Base-by-base conservation (phyloP, 1,140 invertebrate genomes). In the Amphibalanus amphitrite region DNA sequence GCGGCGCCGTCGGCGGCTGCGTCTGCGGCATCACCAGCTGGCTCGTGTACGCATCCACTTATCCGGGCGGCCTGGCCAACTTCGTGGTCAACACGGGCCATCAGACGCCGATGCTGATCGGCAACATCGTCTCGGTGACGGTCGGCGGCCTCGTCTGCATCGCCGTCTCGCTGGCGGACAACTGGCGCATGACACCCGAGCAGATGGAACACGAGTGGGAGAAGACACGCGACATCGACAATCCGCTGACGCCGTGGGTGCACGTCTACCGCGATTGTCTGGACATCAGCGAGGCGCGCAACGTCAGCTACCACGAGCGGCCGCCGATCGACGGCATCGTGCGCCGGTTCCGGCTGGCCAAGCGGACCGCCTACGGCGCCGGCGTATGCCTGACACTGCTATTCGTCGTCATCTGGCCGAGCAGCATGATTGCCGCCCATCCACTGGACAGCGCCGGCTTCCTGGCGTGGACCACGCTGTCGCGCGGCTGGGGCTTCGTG, bases 141-240 rank as follows among this genome's bases (percentile, higher is more conserved):
- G 70, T 74, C 10, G 80, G 81, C 10, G 79, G 77, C 0, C 23
- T 79, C 20, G 74, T 82, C 38, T 76, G 78, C 20, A 72, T 82
- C 1, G 28, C 79, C 13, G 76, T 80, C 13, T 78, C 77, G 68
- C 59, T 81, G 0, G 26, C 78, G 17, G 78, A 75, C 25, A 77
- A 77, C 33, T 72, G 74, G 28, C 28, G 73, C 13, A 74, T 74
- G 69, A 72, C 72, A 28, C 68, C 74, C 4, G 71, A 73, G 13
- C 71, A 77, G 67, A 67, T 74, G 23, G 74, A 75, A 4, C 79
- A 78, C 68, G 76, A 80, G 0, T 82, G 81, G 81, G 81, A 82
- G 71, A 79, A 76, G 69, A 82, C 81, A 6, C 72, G 81, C 71
- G 80, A 82, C 71, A 82, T 82, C 23, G 81, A 82, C 74, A 82